phyloP scores from a whole-genome alignment of 2,888 invertebrate genomes.

The Leptinotarsa juncta region DNA sequence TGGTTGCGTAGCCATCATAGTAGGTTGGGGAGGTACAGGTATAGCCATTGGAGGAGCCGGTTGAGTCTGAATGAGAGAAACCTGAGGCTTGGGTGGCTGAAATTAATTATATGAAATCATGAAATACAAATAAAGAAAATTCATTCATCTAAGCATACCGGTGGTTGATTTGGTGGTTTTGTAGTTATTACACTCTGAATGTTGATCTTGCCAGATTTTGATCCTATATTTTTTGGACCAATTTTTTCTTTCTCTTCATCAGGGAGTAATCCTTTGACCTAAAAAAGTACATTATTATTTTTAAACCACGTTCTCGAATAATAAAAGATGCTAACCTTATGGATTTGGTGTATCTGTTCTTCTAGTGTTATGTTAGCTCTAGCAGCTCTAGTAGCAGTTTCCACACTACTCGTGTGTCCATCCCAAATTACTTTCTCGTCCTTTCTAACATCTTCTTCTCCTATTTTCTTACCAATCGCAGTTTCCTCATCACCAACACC shows the following conservation, averaged over 20 bases:
- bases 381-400: conserved; percentile 94
- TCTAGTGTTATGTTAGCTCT: conserved; percentile 95
- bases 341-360: conserved; percentile 97
- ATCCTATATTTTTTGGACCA: conserved; percentile 85
- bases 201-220: conserved; percentile 54
- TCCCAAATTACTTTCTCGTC: conserved; percentile 98
- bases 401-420: conserved; percentile 96
- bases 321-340: conserved; percentile 72
- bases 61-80: conserved; percentile 67
- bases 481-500: conserved; percentile 99
- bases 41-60: conserved; percentile 64
- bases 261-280: conserved; percentile 87
- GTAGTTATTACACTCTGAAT: conserved; percentile 61
- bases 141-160: conserved; percentile 39
- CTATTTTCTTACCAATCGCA: conserved; percentile 97
- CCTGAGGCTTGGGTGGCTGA: conserved; percentile 43
- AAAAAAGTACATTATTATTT: conserved; percentile 24
- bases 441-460: conserved; percentile 84
- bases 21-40: conserved; percentile 66
- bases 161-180: conserved; percentile 61
- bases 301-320: too few relatives aligned
- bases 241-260: conserved; percentile 98
- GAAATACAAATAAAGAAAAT: neutral
- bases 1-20: conserved; percentile 67
- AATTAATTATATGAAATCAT: conserved; percentile 8